A percentile compares a stretch with the other conserved stretches of the same genome.
These are phyloP conservation scores for Tyrophagus putrescentiae DNA, from an alignment of 1,140 invertebrate genomes.

Conservation along the genomic window DNA sequence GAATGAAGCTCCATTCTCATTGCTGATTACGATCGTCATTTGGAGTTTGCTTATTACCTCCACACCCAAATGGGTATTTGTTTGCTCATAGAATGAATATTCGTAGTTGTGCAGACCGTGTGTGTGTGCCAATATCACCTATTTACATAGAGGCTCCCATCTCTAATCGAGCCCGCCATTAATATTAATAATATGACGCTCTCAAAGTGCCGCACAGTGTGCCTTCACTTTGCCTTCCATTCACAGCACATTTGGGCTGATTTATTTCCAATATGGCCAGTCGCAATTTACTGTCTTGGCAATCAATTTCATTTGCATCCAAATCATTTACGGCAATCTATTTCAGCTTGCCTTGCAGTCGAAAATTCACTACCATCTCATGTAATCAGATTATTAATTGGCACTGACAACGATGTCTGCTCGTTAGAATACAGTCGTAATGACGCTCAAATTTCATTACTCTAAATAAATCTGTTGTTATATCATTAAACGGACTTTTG, in stretches of 20 bases:
- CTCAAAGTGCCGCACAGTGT: background rate
- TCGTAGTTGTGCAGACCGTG: background rate
- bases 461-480: no score
- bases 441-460: no score
- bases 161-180: conserved; percentile 10
- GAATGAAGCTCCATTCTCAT: background rate
- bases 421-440: no score
- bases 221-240: background rate
- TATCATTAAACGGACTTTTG: no score
- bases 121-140: conserved; percentile 1
- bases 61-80: conserved; percentile 12
- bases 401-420: no score
- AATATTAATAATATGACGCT: no score
- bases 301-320: no score
- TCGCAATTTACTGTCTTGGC: no score
- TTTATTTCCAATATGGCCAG: no score
- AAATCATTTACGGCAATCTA: no score
- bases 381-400: no score
- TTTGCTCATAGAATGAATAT: background rate
- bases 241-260: background rate
- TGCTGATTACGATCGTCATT: conserved; percentile 1
- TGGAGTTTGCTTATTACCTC: conserved; percentile 3
- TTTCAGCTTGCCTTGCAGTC: no score
- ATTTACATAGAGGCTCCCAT: conserved; percentile 12
- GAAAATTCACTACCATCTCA: background rate